phyloP scores from a whole-genome alignment of 2,888 invertebrate species.

The Sericinus montela region DNA sequence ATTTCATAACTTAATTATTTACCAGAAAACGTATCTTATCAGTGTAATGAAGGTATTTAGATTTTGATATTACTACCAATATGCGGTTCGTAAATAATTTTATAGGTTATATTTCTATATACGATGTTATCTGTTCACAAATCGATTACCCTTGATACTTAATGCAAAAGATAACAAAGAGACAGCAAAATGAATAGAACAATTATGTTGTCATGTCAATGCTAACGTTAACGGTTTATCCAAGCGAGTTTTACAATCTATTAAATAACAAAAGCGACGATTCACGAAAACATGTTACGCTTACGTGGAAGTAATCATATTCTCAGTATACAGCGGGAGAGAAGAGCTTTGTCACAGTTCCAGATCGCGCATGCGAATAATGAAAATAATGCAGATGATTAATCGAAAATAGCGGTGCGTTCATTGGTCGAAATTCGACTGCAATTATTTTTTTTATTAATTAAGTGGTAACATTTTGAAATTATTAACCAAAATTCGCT shows the following conservation, averaged over 20 bases:
- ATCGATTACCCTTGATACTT: slow-evolving; percentile 6
- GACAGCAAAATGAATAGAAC: background rate
- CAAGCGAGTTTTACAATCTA: background rate
- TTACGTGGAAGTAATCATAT: background rate
- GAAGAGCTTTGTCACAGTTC: no score
- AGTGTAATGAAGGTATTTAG: slow-evolving; percentile 6
- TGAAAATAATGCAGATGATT: no score
- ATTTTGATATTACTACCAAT: background rate
- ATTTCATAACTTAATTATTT: slow-evolving; percentile 28
- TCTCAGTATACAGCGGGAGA: background rate
- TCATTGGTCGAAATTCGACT: no score
- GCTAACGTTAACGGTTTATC: background rate
- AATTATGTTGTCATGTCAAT: background rate
- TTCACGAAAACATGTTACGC: background rate
- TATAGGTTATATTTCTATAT: background rate
- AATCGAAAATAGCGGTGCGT: no score
- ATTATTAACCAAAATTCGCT: no score
- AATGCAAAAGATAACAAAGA: slow-evolving; percentile 1
- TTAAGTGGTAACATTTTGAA: no score
- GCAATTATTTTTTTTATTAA: no score
- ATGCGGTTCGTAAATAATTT: background rate
- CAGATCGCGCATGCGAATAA: no score
- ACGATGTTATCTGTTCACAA: background rate
- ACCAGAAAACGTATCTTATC: slow-evolving; percentile 8
- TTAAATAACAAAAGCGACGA: slow-evolving; percentile 3